Evolutionary conservation across 2,797 vertebrate genomes (phyloP).

Genomic region (Rhinophrynus dorsalis): DNA sequence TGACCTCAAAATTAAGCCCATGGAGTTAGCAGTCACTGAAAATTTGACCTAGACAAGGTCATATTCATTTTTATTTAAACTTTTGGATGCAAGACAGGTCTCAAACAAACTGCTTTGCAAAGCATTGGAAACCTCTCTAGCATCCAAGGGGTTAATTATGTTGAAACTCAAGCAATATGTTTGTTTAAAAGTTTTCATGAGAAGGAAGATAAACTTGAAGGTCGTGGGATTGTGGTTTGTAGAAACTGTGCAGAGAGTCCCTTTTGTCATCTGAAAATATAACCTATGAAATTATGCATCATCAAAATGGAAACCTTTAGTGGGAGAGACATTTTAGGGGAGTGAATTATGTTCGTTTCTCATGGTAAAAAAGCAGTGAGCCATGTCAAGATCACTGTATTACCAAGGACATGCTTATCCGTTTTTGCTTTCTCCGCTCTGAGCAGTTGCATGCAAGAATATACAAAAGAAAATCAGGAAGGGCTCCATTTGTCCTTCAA

Average conservation of each 20-base stretch:
- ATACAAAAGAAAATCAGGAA: neutral
- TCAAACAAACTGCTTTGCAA: too few species aligned
- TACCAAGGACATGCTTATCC: neutral
- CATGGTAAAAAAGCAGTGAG: constrained; percentile 20
- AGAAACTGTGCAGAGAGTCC: neutral
- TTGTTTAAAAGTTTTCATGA: constrained; percentile 4
- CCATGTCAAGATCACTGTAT: neutral
- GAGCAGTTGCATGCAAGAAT: neutral
- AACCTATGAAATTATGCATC: constrained; percentile 27
- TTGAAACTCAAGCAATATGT: neutral
- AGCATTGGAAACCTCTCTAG: too few species aligned
- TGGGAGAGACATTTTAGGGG: neutral
- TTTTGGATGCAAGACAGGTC: too few species aligned
- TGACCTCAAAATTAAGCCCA: neutral
- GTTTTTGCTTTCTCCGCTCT: neutral
- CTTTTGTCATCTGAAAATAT: constrained; percentile 17
- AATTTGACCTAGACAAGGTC: neutral
- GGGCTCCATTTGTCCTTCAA: neutral
- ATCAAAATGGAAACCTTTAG: constrained; percentile 38
- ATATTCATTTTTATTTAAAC: neutral
- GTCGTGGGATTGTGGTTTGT: neutral
- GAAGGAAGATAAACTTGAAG: constrained; percentile 3
- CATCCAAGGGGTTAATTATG: too few species aligned
- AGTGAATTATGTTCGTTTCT: constrained; percentile 21
- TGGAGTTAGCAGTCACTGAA: neutral